Base-by-base conservation (phyloP, 2,888 invertebrate species). In the Ctenicera cuprea region DNA sequence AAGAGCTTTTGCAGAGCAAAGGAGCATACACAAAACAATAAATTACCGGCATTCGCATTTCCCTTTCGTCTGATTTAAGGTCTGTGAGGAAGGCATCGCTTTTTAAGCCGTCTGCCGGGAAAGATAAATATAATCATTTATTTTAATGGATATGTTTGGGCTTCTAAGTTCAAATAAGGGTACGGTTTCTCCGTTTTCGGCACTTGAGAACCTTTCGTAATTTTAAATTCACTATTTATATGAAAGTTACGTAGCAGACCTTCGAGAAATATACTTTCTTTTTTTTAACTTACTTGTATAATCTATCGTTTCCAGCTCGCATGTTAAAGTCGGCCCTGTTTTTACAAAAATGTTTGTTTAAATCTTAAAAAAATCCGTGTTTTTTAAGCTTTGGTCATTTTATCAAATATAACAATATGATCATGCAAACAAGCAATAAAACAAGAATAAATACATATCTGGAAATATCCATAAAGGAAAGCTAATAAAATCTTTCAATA, bases 121-220 rank as follows among this genome's bases (percentile, higher is more conserved):
- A 41, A 61, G 43, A 61, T 61, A 61, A 61, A 61, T 59, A 61
- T 41, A 61, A 61, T 61, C 61, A 61, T 61, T 61, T 41, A 41
- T 61, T 61, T 37, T 61, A 38, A 41, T 41, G 20, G 43, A 12
- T 41, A 16, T 41, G 20, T 61, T 61, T 61, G 38, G 41, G 11
- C n/a, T 61, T 8, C 11, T 22, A 59, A 61, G 20, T 61, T 61
- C n/a, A 14, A 45, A 50, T 30, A 57, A 37, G 5, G 57, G 14
- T 8, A 26, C 12, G 33, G 3, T 48, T 48, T 14, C 20, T 48
- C 48, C 33, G 7, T 33, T 33, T 33, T 33, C 33, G 9, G 9
- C 33, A 9, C 9, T 26, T 2, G 26, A 2, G 26, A 26, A 33
- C 33, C 8, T 33, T 33, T 33, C 33, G 1, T 33, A 5, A 33